Base-by-base conservation (phyloP, 2,888 invertebrate species). In the Athrips mouffetella region DNA sequence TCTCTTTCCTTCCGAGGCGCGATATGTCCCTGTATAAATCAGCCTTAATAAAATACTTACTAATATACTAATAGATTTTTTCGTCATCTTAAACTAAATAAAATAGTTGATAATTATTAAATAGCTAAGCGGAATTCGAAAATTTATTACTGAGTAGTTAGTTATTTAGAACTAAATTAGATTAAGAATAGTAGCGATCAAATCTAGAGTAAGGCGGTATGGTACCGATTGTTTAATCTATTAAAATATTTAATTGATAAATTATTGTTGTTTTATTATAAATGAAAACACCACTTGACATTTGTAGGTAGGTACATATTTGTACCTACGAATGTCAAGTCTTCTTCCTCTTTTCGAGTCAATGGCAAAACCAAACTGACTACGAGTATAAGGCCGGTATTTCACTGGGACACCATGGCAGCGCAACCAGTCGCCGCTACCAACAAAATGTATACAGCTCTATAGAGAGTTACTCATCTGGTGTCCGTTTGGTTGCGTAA, bases 171-270 rank as follows among this genome's bases (percentile, higher is more conserved):
- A n/a, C 11, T 53, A 53, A 48, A 2, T n/a, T 21, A 39, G 48
- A 40, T 23, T 48, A 42, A 50, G 29, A 11, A 18, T 39, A n/a
- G 30, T 44, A 44, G 44, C 44, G 44, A 45, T 53, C 31, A 41
- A 51, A 53, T 55, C 54, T 44, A 52, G 39, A 47, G 50, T 50
- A 31, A 53, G 51, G 53, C 49, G 6, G 40, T 72, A 72, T 67
- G 69, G 42, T 60, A 66, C 65, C 73, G 60, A 68, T 64, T 74
- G 73, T 76, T 76, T 77, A 75, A 74, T 62, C 65, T 67, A 76
- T 66, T 76, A 74, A 74, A 76, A 60, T 69, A 75, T 70, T 64
- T 67, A 66, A 72, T n/a, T n/a, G 59, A 54, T 49, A 60, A 39
- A 27, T 37, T 25, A 23, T 20, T 20, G 57, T 52, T n/a, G 57